Base-by-base conservation (phyloP, 2,888 invertebrate genomes). In the Noctua pronuba region DNA sequence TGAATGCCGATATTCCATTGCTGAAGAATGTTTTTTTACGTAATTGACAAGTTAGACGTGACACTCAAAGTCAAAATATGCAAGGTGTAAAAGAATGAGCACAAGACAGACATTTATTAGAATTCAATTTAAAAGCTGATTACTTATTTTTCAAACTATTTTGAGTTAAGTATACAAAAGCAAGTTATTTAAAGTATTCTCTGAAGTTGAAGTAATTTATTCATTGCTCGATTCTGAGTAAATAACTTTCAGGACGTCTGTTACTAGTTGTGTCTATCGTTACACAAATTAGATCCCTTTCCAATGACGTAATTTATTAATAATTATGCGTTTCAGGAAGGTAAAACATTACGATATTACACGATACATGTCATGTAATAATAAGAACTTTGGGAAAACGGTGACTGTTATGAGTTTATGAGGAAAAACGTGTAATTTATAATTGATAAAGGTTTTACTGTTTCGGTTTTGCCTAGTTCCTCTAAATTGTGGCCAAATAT, bases 1-100 rank as follows among this genome's bases (percentile, higher is more conserved):
- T 75, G 71, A 74, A 77, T 77, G 38, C 8, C 13, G 44, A 21
- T 49, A 28, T 70, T 79, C 24, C 67, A 68, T 70, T 68, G 64
- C 41, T 38, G 67, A 75, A 38, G 62, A 55, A 44, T 35, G 13
- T 35, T 28, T 74, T 41, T 62, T 77, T 77, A 73, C 28, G 38
- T 66, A 77, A 67, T 41, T 73, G 44, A 65, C 46, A 52, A 64
- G 6, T 62, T 44, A 75, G 49, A 75, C n/a, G 46, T 65, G 75
- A 74, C 66, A 62, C 13, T 46, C 44, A 11, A 4, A 28, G 44
- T 46, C 52, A 64, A 77, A 64, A 69, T 64, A 66, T 38, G 72
- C 64, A 41, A 52, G 72, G 35, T 44, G 41, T 35, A 41, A 24
- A 41, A 49, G 28, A 62, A 64, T 31, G 18, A 18, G 18, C 58